These are phyloP conservation scores for Pseudopleuronectes americanus DNA, from an alignment of 2,797 vertebrate species.

Conservation along the genomic window DNA sequence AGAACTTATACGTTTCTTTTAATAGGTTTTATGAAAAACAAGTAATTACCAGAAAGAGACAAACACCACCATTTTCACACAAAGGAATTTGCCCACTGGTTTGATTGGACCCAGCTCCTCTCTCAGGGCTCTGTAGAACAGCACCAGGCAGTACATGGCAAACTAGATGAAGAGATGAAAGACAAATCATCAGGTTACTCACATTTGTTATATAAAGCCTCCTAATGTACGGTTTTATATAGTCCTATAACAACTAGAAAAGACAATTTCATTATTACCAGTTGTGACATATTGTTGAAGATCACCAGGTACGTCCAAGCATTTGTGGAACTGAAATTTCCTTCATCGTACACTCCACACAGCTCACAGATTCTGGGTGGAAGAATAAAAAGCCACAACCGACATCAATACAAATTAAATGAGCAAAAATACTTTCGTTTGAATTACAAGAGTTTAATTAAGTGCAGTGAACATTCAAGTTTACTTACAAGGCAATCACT, in stretches of 20 bases:
- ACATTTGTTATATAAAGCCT: background rate
- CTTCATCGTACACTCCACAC: slow-evolving; percentile 92
- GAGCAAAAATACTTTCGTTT: background rate
- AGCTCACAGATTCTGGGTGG: slow-evolving; percentile 91
- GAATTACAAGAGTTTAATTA: background rate
- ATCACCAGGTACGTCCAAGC: slow-evolving; percentile 99
- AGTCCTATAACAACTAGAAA: background rate
- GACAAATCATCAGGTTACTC: background rate
- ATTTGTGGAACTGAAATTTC: slow-evolving; percentile 95
- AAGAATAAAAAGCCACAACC: slow-evolving; percentile 1
- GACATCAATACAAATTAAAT: background rate
- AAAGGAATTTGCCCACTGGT: slow-evolving; percentile 97
- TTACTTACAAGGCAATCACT: slow-evolving; percentile 94
- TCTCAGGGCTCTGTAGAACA: slow-evolving; percentile 95
- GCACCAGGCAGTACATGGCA: slow-evolving; percentile 98
- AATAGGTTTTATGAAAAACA: background rate
- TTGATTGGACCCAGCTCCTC: slow-evolving; percentile 94
- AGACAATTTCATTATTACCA: slow-evolving; percentile 81
- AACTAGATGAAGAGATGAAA: slow-evolving; percentile 83
- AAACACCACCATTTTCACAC: slow-evolving; percentile 98
- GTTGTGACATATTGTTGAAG: slow-evolving; percentile 96
- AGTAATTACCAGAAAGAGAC: slow-evolving; percentile 95
- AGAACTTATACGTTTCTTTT: no score
- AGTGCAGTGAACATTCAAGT: background rate
- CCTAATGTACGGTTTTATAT: background rate